Evolutionary conservation across 2,797 vertebrate genomes (phyloP).

Genomic region (Rhynchotus rufescens): DNA sequence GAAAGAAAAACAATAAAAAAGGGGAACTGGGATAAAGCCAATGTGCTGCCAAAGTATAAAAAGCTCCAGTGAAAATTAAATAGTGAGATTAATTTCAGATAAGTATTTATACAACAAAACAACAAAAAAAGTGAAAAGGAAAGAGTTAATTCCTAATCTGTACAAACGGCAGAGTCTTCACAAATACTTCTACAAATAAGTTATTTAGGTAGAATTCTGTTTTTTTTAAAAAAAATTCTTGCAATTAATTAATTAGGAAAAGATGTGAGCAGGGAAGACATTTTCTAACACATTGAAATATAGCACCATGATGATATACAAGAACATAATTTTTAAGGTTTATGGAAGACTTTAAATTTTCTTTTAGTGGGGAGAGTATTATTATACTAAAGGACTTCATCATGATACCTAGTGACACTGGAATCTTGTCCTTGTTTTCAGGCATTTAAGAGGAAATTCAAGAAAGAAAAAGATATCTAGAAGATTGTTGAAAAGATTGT

Average conservation of each 20-base stretch:
- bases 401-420: background rate
- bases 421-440: background rate
- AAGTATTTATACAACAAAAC: slow-evolving; percentile 11
- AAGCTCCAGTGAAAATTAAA: slow-evolving; percentile 28
- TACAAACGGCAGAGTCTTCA: background rate
- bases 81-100: background rate
- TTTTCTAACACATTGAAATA: background rate
- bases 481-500: background rate
- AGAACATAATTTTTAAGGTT: background rate
- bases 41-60: slow-evolving; percentile 52
- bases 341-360: background rate
- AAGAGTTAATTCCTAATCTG: background rate
- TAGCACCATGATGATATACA: background rate
- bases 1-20: background rate
- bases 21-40: background rate
- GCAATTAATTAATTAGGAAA: background rate
- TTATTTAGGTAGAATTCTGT: background rate
- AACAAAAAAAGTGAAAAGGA: background rate
- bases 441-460: background rate
- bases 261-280: background rate
- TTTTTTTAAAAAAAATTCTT: background rate
- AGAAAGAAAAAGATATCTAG: background rate
- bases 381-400: background rate
- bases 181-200: background rate
- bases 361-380: background rate